These are phyloP conservation scores for Echinarachnius parma DNA, from an alignment of 53 echinoderm and acorn worm species.

Conservation along the genomic window DNA sequence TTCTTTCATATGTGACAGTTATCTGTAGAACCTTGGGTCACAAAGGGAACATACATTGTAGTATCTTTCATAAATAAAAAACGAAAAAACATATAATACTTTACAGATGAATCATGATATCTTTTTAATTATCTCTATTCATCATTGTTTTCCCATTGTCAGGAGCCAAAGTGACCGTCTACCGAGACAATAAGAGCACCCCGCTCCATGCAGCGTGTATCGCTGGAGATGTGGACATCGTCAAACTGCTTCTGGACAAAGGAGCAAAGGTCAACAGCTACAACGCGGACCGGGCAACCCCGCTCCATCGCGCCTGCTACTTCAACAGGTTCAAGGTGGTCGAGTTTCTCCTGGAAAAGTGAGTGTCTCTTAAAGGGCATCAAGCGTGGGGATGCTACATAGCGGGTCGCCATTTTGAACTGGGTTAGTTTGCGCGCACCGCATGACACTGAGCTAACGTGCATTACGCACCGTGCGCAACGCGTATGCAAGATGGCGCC, in stretches of 20 bases:
- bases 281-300: constrained; percentile 70
- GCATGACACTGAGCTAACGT: too few species aligned
- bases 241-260: constrained; percentile 61
- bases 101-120: too few species aligned
- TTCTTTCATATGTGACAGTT: too few species aligned
- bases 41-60: too few species aligned
- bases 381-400: too few species aligned
- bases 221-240: constrained; percentile 70
- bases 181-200: constrained; percentile 67
- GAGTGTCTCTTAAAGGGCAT: constrained; percentile 23
- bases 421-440: too few species aligned
- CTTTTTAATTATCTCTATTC: not conserved
- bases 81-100: too few species aligned
- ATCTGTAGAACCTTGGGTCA: too few species aligned
- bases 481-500: too few species aligned
- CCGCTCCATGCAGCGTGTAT: constrained; percentile 80
- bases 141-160: not conserved
- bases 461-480: too few species aligned
- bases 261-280: constrained; percentile 62
- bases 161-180: constrained; percentile 82
- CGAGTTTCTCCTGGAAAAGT: constrained; percentile 78
- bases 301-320: constrained; percentile 73
- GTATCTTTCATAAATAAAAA: too few species aligned
- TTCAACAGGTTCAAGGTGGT: constrained; percentile 73
- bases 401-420: too few species aligned